Percentiles rank a stretch among this genome's conserved stretches.
phyloP scores from a whole-genome alignment of 2,888 invertebrate species.

The Cantharis flavilabris region DNA sequence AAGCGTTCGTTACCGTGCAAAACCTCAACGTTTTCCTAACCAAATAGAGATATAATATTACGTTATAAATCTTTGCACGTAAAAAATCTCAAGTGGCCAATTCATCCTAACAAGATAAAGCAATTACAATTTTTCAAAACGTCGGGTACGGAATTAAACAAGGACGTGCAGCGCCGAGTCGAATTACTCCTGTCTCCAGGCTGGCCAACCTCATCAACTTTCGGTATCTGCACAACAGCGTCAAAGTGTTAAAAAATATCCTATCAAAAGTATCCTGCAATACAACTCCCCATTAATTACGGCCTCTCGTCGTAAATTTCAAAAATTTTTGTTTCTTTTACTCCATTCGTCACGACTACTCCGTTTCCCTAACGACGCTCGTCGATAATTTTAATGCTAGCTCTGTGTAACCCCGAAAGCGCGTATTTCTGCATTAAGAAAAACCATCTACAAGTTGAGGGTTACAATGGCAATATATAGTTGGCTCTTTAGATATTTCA shows the following conservation, averaged over 20 bases:
- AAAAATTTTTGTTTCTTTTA: background rate
- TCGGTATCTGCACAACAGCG: conserved; percentile 19
- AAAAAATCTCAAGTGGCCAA: conserved; percentile 54
- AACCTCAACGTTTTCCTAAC: conserved; percentile 13
- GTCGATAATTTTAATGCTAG: background rate
- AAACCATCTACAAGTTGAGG: background rate
- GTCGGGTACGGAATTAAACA: conserved; percentile 51
- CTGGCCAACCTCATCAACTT: conserved; percentile 33
- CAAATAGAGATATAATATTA: conserved; percentile 29
- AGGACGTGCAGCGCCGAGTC: conserved; percentile 46
- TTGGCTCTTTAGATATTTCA: background rate
- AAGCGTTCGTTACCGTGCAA: background rate
- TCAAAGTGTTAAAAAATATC: conserved; percentile 22
- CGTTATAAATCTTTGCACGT: conserved; percentile 49
- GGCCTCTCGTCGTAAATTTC: background rate
- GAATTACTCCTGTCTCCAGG: conserved; percentile 39
- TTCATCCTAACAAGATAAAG: conserved; percentile 53
- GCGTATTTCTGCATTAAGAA: background rate
- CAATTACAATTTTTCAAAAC: conserved; percentile 57
- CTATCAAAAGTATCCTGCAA: conserved; percentile 17
- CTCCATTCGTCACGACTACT: background rate
- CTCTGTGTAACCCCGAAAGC: background rate
- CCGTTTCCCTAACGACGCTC: background rate
- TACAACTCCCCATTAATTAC: background rate
- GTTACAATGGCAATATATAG: background rate